Percentiles rank a stretch among this genome's conserved stretches.
phyloP scores from a whole-genome alignment of 37 sponge, comb jelly and placozoan species.

The Aplysina aerophoba region DNA sequence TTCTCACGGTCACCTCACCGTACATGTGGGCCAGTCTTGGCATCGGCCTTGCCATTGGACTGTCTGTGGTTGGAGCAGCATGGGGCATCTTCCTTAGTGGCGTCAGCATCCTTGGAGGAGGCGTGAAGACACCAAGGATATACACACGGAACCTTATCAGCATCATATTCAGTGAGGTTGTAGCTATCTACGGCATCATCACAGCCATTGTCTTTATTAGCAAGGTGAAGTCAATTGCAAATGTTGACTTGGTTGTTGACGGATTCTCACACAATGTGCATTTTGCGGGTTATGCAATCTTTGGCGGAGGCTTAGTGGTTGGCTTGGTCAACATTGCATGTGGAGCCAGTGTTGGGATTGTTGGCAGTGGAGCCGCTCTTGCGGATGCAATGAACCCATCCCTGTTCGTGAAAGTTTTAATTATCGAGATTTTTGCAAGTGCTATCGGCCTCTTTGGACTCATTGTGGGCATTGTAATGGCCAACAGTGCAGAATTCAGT shows the following conservation, averaged over 20 bases:
- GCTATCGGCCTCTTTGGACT: conserved; percentile 99
- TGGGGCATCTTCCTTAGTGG: conserved; percentile 99
- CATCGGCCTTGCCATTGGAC: conserved; percentile 87
- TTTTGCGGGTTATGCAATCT: conserved; percentile 81
- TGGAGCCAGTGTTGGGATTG: conserved; percentile 94
- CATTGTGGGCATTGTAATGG: conserved; percentile 92
- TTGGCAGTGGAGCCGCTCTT: conserved; percentile 98
- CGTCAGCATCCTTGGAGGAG: conserved; percentile 89
- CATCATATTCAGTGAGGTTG: conserved; percentile 99
- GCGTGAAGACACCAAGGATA: conserved; percentile 97
- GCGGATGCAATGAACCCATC: conserved; percentile 96
- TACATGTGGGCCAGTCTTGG: conserved; percentile 96
- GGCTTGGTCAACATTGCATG: conserved; percentile 97
- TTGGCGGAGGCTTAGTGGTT: conserved; percentile 94
- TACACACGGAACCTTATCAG: conserved; percentile 96
- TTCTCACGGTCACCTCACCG: conserved; percentile 79
- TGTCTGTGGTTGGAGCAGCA: conserved; percentile 98
- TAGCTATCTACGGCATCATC: conserved; percentile 99
- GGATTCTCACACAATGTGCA: conserved; percentile 18
- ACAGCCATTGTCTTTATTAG: conserved; percentile 93
- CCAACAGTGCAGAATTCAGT: conserved; percentile 61
- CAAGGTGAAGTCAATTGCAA: conserved; percentile 35
- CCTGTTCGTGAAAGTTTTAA: conserved; percentile 95
- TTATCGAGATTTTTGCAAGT: conserved; percentile 99
- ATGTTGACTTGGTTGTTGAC: neutral